These are phyloP conservation scores for Nemapogon koenigi DNA, from an alignment of 2,888 invertebrate genomes.

Conservation along the genomic window DNA sequence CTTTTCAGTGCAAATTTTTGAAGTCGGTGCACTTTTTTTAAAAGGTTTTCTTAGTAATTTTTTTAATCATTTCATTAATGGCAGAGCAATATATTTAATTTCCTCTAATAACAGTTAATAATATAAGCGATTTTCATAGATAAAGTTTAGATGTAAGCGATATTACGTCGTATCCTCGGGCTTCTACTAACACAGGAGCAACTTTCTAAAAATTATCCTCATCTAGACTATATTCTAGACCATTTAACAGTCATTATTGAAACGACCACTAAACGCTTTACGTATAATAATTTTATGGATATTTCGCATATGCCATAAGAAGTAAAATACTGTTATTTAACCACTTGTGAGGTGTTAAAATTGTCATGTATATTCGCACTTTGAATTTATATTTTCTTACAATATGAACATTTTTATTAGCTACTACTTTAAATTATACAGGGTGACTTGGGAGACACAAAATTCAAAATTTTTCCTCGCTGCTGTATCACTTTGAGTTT, in stretches of 20 bases:
- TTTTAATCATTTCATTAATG: no score
- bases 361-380: conserved; percentile 25
- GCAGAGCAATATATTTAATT: no score
- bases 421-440: no score
- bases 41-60: no score
- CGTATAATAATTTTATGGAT: conserved; percentile 15
- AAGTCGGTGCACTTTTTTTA: no score
- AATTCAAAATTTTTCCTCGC: no score
- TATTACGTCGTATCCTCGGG: conserved; percentile 3
- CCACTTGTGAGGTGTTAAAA: conserved; percentile 26
- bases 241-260: conserved; percentile 14
- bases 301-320: conserved; percentile 20
- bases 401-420: no score
- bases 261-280: conserved; percentile 17
- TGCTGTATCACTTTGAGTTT: no score
- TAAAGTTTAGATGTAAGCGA: neutral
- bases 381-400: conserved; percentile 17
- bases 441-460: no score
- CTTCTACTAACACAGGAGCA: conserved; percentile 20
- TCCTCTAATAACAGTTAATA: no score
- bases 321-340: conserved; percentile 23
- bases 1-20: no score
- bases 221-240: conserved; percentile 12
- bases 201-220: conserved; percentile 31
- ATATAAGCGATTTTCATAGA: no score